A percentile compares a stretch with the other conserved stretches of the same genome.
Evolutionary conservation across 1,140 invertebrate species (phyloP).

Genomic region (Drosophila gunungcola): DNA sequence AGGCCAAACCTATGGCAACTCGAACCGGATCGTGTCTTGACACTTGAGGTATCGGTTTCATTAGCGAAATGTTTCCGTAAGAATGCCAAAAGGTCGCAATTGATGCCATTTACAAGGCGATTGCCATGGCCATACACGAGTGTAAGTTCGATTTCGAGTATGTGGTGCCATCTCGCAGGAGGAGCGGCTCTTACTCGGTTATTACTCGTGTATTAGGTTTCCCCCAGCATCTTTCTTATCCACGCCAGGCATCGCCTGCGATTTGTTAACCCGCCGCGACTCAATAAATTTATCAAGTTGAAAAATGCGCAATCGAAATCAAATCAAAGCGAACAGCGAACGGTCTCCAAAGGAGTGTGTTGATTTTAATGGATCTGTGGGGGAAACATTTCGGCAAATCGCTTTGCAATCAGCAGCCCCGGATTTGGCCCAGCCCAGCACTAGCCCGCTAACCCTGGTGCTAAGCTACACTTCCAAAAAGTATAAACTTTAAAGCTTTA

Average conservation of each 20-base stretch:
- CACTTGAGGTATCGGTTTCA: conserved; percentile 82
- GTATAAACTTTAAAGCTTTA: no score
- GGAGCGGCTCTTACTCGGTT: conserved; percentile 20
- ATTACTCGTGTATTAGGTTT: conserved; percentile 74
- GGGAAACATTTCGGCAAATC: conserved; percentile 70
- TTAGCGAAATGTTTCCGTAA: conserved; percentile 81
- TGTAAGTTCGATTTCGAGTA: neutral
- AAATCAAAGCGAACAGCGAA: conserved; percentile 65
- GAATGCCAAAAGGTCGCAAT: conserved; percentile 82
- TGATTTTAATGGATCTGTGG: conserved; percentile 69
- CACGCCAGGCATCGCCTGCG: conserved; percentile 37
- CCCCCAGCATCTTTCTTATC: conserved; percentile 54
- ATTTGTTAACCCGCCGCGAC: conserved; percentile 61
- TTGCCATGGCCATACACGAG: conserved; percentile 37
- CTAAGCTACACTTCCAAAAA: conserved; percentile 4
- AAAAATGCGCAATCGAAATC: conserved; percentile 77
- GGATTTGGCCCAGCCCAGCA: conserved; percentile 45
- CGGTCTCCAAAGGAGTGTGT: conserved; percentile 43
- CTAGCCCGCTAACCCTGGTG: conserved; percentile 29
- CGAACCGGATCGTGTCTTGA: conserved; percentile 51
- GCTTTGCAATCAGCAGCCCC: conserved; percentile 65
- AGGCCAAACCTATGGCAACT: conserved; percentile 36
- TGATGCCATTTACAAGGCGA: conserved; percentile 77
- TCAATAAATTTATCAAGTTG: conserved; percentile 80
- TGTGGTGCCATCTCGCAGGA: conserved; percentile 21